Base-by-base conservation (phyloP, 2,797 vertebrate genomes). In the Pteropus rufus region DNA sequence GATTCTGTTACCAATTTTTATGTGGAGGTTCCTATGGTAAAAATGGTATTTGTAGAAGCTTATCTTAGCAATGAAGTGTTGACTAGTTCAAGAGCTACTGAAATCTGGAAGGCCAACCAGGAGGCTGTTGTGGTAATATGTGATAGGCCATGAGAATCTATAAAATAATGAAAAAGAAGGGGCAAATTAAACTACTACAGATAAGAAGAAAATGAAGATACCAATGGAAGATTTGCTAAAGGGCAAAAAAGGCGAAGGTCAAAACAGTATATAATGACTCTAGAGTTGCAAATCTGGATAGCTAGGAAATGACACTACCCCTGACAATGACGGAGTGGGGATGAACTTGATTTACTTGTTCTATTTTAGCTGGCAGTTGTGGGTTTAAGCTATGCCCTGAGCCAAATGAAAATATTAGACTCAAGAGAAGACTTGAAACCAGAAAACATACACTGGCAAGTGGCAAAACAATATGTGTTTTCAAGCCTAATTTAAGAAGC, bases 371-470 rank as follows among this genome's bases (percentile, higher is more conserved):
- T 93, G 64, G 39, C 79, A 93, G 26, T 83, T 41, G 15, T 80
- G 60, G 12, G 19, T 89, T n/a, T 54, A 87, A 87, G 39, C 10
- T n/a, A 49, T 60, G 26, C 72, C 23, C 19, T 58, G 29, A 83
- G n/a, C 7, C 54, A 94, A 86, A 88, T 65, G 58, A 75, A 95
- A 91, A 85, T 36, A 76, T 49, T 14, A 34, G 15, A 83, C 44
- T 7, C 75, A n/a, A 95, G 44, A 73, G 79, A 94, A 80, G 73
- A 95, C 36, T 52, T 84, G 65, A 96, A 94, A 89, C 3, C 46
- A 94, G 67, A 88, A 89, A 88, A 49, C 58, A 64, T 83, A 91
- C 72, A 79, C 44, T 19, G 85, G 86, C 49, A 95, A 94, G 69
- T 73, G 36, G 56, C 31, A 75, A 85, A 96, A 92, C 72, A 69